Percentiles rank a stretch among this genome's conserved stretches.
Evolutionary conservation across 1,140 invertebrate species (phyloP).

Genomic region (Phortica variegata): DNA sequence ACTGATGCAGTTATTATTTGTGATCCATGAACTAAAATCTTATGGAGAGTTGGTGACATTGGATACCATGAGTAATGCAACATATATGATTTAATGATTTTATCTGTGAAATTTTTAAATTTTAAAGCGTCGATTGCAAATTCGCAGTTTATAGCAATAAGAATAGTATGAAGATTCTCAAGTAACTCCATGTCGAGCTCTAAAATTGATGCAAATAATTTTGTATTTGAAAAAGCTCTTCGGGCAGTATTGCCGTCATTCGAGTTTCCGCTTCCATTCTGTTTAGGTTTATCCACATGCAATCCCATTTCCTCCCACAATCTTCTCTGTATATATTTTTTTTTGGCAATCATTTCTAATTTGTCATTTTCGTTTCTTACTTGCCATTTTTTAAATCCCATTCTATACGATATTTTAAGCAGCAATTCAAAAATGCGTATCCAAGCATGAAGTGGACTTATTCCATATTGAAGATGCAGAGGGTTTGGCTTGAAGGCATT

Average conservation of each 20-base stretch:
- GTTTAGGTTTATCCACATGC: conserved; percentile 10
- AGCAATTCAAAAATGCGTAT: conserved; percentile 9
- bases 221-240: conserved; percentile 10
- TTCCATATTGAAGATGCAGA: conserved; percentile 6
- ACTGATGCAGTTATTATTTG: conserved; percentile 7
- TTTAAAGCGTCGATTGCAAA: conserved; percentile 13
- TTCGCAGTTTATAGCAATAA: conserved; percentile 8
- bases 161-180: conserved; percentile 12
- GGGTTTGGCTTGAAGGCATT: conserved; percentile 4
- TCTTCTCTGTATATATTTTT: conserved; percentile 5
- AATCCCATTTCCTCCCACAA: conserved; percentile 9
- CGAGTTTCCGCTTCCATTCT: conserved; percentile 7
- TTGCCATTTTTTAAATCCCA: background rate
- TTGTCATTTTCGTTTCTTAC: conserved; percentile 7
- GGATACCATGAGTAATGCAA: conserved; percentile 12
- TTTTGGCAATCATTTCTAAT: conserved; percentile 4
- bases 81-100: conserved; percentile 6
- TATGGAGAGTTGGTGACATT: conserved; percentile 14
- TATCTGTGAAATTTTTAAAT: conserved; percentile 6
- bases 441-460: conserved; percentile 7
- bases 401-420: background rate
- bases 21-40: conserved; percentile 14
- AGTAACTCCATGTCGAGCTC: conserved; percentile 8
- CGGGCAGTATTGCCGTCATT: conserved; percentile 13
- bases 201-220: conserved; percentile 11